phyloP scores from a whole-genome alignment of 2,113 vertebrate genomes.

The Irena cyanogastra region DNA sequence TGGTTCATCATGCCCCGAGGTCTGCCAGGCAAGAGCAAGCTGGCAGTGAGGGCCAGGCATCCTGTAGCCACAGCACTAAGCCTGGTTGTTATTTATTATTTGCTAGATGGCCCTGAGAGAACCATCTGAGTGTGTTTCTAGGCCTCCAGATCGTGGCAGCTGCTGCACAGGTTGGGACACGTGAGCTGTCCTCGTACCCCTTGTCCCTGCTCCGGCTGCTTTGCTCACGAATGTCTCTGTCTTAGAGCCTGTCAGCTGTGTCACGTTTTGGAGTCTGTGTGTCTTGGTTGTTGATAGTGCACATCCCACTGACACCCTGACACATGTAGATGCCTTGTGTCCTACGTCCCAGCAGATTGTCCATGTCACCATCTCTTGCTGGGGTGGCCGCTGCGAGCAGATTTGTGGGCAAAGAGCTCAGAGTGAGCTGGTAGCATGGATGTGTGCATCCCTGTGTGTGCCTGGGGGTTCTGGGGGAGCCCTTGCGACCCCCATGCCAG shows the following conservation, averaged over 20 bases:
- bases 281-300: slow-evolving; percentile 32
- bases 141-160: slow-evolving; percentile 49
- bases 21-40: neutral
- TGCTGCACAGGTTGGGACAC: slow-evolving; percentile 63
- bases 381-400: neutral
- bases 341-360: neutral
- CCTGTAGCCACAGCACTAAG: neutral
- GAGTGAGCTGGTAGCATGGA: neutral
- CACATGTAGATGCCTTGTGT: neutral
- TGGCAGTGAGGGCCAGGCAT: neutral
- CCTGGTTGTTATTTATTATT: slow-evolving; percentile 52
- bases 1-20: neutral
- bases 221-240: slow-evolving; percentile 55
- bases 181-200: neutral
- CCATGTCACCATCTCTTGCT: neutral
- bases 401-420: neutral
- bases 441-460: neutral
- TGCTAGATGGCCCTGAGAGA: slow-evolving; percentile 69
- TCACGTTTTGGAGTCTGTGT: slow-evolving; percentile 6
- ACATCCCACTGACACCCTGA: neutral
- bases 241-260: slow-evolving; percentile 33
- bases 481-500: accelerated
- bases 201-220: neutral
- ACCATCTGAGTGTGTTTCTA: slow-evolving; percentile 66
- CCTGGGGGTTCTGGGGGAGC: neutral